Base-by-base conservation (phyloP, 2,113 vertebrate species). In the Sander vitreus region DNA sequence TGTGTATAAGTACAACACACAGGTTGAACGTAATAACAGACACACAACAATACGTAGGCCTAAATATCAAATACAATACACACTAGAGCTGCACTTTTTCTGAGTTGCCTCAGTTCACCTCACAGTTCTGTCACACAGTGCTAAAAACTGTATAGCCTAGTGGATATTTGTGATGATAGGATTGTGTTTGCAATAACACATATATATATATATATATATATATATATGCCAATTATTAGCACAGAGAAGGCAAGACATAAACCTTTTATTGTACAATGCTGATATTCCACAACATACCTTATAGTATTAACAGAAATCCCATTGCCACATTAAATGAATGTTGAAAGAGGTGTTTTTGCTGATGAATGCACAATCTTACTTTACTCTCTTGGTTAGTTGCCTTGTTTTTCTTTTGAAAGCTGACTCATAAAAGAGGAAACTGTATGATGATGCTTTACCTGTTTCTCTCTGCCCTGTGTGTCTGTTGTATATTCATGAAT, bases 1-100 rank as follows among this genome's bases (percentile, higher is more conserved):
- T 27, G 21, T 48, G 43, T 74, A 64, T 43, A 84, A 27, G 36
- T 9, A 25, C 57, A 84, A 60, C 48, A 65, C 19, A 16, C 33
- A 1, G 4, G n/a, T 48, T 73, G 63, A 65, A 39, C 6, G 15
- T 23, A 60, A 69, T 45, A 66, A 68, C 10, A 66, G 68, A 23
- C 43, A 13, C 14, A 30, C 33, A 30, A 48, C 12, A 23, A 36
- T 6, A 48, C 18, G 11, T 48, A 30, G 30, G 30, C 30, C 30
- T 30, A 67, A 72, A 84, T 47, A 62, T 66, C 18, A 60, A 33
- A 51, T 27, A 9, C 30, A 50, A 43, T 39, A n/a, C 47, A 47
- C 43, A 66, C n/a, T 15, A n/a, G 13, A 25, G 39, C 21, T 64
- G 62, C 21, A 39, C 36, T 7, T n/a, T 18, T 33, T 3, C 16